Base-by-base conservation (phyloP, 2,888 invertebrate genomes). In the Carcina quercana region DNA sequence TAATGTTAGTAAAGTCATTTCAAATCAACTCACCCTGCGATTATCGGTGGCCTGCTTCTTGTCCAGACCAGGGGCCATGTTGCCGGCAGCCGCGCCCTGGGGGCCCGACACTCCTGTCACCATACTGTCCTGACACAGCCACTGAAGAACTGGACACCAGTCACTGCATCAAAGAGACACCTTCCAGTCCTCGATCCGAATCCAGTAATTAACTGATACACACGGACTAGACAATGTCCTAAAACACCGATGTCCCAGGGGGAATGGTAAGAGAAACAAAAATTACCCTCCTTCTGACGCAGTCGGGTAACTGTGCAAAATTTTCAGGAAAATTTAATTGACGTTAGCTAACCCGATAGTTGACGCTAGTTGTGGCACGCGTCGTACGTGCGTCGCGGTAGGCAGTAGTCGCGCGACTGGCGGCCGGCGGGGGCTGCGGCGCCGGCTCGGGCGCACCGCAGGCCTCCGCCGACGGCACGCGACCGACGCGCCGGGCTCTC, bases 1-100 rank as follows among this genome's bases (percentile, higher is more conserved):
- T n/a, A n/a, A n/a, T 20, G n/a, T 20, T 7, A 20, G 6, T 24
- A 24, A 12, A 24, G 6, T 24, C 10, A 24, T 11, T 5, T n/a
- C n/a, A n/a, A n/a, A n/a, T n/a, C n/a, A 27, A 65, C 76, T 66
- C 37, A 85, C 84, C 60, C 84, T 64, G 55, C 84, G 68, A 45
- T 75, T 78, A 54, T 82, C 83, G 33, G 68, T 63, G 11, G 67
- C 46, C 48, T 78, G 78, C 49, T 78, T 73, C 58, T 67, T 69
- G 29, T 76, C 73, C 25, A 51, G 56, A 28, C 71, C 54, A 30
- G 68, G 49, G 35, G 50, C 60, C 73, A 73, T 72, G 42, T 58
- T 71, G 40, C 38, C 59, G 14, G 64, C 50, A 50, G 59, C 65
- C 10, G 29, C 47, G 57, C 44, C 64, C 60, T 59, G 67, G 47